Evolutionary conservation across 2,113 vertebrate genomes (phyloP), one percentile per base, ranked within the genome.

Genomic region (Campylorhamphus procurvoides): DNA sequence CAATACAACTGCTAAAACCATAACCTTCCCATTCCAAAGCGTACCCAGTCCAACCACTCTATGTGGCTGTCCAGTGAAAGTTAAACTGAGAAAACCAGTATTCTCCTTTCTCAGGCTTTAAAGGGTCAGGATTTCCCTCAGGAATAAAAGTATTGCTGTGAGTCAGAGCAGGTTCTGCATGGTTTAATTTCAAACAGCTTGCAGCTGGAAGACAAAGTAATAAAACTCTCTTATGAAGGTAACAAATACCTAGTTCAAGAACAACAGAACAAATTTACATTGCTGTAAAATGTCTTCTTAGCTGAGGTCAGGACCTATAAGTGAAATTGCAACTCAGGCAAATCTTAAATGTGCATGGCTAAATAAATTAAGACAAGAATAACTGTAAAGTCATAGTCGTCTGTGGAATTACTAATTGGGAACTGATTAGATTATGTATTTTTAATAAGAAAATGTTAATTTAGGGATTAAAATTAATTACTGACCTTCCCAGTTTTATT

Each of bases 381-480:
- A 82, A 44, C 7, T 60, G 67, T 40, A 88, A 55, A 62, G 13
- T 63, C 82, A 53, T 33, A 68, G 40, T 69, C 1, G 2, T 64
- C 53, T 37, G 15, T 83, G 71, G 37, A 76, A 82, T 58, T 80
- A 27, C 18, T 76, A 84, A 58, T 6, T 24, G 35, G 17, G 14
- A 91, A 76, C 80, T 71, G 1, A 53, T 84, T 84, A 37, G 23
- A 22, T 56, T 49, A 82, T 66, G 33, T 50, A 74, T 63, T 89
- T 79, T 93, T 93, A 84, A 68, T 58, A 73, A 53, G 33, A 67
- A 94, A 85, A 89, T 82, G 29, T 81, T 94, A 89, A 87, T 85
- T 83, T 87, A 37, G 31, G 27, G 42, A 56, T 84, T 77, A 79
- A 87, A 91, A 87, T 69, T 46, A 80, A 90, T 94, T 84, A 94